A percentile compares a stretch with the other conserved stretches of the same genome.
phyloP scores from a whole-genome alignment of 2,888 invertebrate genomes.

The Drosophila paramelanica region DNA sequence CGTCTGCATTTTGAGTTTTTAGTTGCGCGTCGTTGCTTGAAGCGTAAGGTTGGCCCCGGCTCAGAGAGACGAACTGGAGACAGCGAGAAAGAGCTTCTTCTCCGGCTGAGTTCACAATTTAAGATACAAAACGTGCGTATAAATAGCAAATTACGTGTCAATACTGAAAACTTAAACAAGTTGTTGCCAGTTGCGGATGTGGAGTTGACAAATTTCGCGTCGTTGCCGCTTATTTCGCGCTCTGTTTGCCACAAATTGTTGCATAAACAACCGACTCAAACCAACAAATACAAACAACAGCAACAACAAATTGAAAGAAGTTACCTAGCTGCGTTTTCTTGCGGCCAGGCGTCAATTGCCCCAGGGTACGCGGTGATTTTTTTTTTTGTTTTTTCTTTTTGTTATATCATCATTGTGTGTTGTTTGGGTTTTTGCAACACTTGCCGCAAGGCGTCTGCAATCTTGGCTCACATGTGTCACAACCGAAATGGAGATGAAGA shows the following conservation, averaged over 20 bases:
- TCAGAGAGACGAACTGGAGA: conserved; percentile 3
- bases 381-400: conserved; percentile 20
- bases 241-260: conserved; percentile 76
- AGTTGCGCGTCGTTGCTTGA: conserved; percentile 79
- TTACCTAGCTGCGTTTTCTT: conserved; percentile 31
- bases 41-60: conserved; percentile 64
- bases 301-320: conserved; percentile 34
- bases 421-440: conserved; percentile 42
- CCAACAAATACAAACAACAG: conserved; percentile 17
- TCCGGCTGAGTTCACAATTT: conserved; percentile 43
- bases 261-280: conserved; percentile 54
- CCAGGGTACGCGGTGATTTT: conserved; percentile 26
- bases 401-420: conserved; percentile 63
- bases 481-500: conserved; percentile 34
- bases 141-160: conserved; percentile 53
- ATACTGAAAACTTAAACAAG: conserved; percentile 42
- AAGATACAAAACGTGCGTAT: conserved; percentile 56
- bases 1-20: conserved; percentile 72
- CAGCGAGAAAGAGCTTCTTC: conserved; percentile 22
- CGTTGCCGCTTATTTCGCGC: conserved; percentile 74
- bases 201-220: conserved; percentile 65
- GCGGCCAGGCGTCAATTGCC: conserved; percentile 54
- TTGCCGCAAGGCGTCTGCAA: conserved; percentile 50
- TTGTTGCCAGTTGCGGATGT: conserved; percentile 28
- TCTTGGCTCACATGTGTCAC: conserved; percentile 63